phyloP scores from a whole-genome alignment of 2,113 vertebrate species.

The Ciconia boyciana region DNA sequence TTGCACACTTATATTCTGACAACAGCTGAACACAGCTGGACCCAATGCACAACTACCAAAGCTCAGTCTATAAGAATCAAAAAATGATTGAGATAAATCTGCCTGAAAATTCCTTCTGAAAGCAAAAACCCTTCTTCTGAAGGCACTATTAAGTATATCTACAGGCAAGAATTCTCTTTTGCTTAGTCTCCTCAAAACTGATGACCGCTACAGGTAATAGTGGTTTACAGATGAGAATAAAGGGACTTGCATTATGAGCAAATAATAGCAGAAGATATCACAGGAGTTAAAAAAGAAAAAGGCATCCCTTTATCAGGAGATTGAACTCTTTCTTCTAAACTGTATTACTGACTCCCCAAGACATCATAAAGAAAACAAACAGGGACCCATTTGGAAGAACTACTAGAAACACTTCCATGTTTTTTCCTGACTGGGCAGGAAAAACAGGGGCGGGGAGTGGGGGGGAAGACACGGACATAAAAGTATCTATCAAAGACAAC shows the following conservation, averaged over 20 bases:
- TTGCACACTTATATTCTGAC: not conserved
- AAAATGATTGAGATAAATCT: not conserved
- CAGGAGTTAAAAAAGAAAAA: not conserved
- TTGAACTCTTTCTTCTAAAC: not conserved
- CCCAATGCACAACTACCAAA: not conserved
- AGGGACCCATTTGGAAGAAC: not conserved
- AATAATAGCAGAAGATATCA: not conserved
- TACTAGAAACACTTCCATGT: not conserved
- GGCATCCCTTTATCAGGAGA: not conserved
- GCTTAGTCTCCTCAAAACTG: not conserved
- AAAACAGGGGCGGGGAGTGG: not conserved
- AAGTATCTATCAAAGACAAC: not conserved
- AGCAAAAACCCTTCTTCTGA: not conserved
- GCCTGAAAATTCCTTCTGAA: not conserved
- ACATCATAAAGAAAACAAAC: not conserved
- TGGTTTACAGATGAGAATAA: not conserved
- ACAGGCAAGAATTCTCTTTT: not conserved
- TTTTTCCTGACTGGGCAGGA: not conserved
- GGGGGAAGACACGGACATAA: rapidly evolving
- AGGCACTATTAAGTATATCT: not conserved
- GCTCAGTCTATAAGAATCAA: not conserved
- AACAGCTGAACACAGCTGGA: not conserved
- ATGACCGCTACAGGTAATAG: not conserved
- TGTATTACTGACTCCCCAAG: not conserved
- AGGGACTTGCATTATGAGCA: not conserved